phyloP scores from a whole-genome alignment of 2,797 vertebrate genomes.

The Adrianichthys oophorus region DNA sequence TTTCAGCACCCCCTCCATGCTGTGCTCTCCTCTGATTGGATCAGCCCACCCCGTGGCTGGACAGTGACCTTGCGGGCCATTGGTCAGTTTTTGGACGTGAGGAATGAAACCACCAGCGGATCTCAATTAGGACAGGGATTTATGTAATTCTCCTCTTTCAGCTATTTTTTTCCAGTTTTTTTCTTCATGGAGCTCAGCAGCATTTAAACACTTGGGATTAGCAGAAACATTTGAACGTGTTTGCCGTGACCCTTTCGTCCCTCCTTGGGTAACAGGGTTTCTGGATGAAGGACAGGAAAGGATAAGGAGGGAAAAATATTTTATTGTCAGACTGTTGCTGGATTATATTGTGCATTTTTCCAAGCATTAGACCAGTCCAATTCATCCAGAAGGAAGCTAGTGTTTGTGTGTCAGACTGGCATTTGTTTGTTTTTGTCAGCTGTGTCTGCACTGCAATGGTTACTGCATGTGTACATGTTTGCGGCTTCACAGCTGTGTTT shows the following conservation, averaged over 20 bases:
- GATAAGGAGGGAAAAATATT: constrained; percentile 2
- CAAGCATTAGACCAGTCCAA: neutral
- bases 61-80: constrained; percentile 54
- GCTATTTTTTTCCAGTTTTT: neutral
- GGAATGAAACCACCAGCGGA: constrained; percentile 55
- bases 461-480: constrained; percentile 13
- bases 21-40: constrained; percentile 60
- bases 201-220: constrained; percentile 64
- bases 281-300: constrained; percentile 1
- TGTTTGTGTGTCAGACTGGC: neutral
- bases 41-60: constrained; percentile 58
- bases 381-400: neutral
- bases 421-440: constrained; percentile 20
- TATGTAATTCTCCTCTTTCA: neutral
- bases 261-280: constrained; percentile 1
- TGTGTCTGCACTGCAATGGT: constrained; percentile 26
- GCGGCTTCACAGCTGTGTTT: constrained; percentile 43
- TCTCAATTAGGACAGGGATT: constrained; percentile 30
- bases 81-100: constrained; percentile 54
- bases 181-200: constrained; percentile 33
- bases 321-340: neutral
- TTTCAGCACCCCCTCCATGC: neutral
- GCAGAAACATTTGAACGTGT: constrained; percentile 44
- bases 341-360: neutral
- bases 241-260: constrained; percentile 35